Conservation (phyloP, 35 echinoderm and acorn worm species). For the Nesometra sesokonis region DNA sequence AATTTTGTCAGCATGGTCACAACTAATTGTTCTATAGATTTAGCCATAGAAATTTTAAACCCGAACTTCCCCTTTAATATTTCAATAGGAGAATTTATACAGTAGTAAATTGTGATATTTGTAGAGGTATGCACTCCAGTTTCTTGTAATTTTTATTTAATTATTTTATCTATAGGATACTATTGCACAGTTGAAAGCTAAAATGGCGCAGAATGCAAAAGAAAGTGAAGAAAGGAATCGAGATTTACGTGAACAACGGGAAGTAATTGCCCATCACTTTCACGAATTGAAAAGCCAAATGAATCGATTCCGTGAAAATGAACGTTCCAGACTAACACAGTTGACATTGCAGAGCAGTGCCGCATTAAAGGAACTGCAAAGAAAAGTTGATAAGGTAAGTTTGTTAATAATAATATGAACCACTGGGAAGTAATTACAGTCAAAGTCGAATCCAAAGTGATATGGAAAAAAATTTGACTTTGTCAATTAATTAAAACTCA, state of each 20-base stretch:
- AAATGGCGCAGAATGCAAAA: conserved; percentile 89
- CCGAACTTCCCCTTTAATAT: too few species aligned
- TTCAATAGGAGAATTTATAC: too few species aligned
- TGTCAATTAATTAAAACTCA: neutral
- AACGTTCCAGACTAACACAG: conserved; percentile 67
- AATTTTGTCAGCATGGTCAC: too few species aligned
- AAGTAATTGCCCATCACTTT: conserved; percentile 86
- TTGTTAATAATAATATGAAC: neutral
- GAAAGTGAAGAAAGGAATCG: conserved; percentile 92
- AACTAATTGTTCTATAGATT: too few species aligned
- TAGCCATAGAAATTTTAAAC: too few species aligned
- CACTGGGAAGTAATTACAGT: too few species aligned
- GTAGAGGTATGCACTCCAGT: too few species aligned
- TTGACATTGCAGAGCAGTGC: conserved; percentile 73
- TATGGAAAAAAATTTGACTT: neutral
- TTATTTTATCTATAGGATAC: conserved; percentile 56
- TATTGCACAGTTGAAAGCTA: conserved; percentile 77
- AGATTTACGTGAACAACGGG: conserved; percentile 67
- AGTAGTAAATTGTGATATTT: too few species aligned
- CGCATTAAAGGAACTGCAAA: conserved; percentile 62
- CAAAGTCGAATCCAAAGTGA: too few species aligned
- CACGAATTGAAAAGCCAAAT: conserved; percentile 88
- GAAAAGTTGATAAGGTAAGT: conserved; percentile 69
- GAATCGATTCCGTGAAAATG: conserved; percentile 85
- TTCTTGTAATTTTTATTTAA: too few species aligned